phyloP scores from a whole-genome alignment of 2,797 vertebrate genomes.

The Setipinna tenuifilis region DNA sequence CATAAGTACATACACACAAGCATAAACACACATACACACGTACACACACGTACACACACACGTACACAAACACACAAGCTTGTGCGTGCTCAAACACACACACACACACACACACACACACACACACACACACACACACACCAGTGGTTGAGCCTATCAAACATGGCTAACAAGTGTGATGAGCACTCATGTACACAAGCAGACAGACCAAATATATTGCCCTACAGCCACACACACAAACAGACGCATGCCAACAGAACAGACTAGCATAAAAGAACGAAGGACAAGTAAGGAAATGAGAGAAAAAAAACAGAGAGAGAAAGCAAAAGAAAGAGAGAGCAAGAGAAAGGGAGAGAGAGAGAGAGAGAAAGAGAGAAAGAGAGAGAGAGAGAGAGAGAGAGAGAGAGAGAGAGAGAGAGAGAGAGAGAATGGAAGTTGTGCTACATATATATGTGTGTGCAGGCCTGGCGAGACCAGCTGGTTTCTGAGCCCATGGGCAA shows the following conservation, averaged over 20 bases:
- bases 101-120: no score
- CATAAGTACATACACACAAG: neutral
- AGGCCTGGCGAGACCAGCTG: conserved; percentile 51
- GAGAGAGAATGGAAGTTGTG: conserved; percentile 19
- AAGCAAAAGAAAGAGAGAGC: no score
- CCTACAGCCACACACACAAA: neutral
- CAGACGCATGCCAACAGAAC: neutral
- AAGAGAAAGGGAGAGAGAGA: no score
- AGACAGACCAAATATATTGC: neutral
- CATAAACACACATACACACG: neutral
- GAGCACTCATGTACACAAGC: neutral
- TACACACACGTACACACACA: no score
- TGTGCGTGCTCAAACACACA: no score
- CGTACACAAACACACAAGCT: no score
- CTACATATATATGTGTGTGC: neutral
- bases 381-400: neutral
- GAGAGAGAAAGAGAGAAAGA: no score
- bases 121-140: no score
- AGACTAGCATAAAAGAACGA: no score
- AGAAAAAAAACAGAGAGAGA: no score
- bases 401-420: conserved; percentile 30
- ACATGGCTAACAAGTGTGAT: neutral
- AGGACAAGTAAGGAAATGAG: no score
- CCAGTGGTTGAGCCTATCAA: no score
- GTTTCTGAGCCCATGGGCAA: conserved; percentile 48